phyloP scores from a whole-genome alignment of 1,140 invertebrate genomes.

The Brachionus asplanchnoidis region DNA sequence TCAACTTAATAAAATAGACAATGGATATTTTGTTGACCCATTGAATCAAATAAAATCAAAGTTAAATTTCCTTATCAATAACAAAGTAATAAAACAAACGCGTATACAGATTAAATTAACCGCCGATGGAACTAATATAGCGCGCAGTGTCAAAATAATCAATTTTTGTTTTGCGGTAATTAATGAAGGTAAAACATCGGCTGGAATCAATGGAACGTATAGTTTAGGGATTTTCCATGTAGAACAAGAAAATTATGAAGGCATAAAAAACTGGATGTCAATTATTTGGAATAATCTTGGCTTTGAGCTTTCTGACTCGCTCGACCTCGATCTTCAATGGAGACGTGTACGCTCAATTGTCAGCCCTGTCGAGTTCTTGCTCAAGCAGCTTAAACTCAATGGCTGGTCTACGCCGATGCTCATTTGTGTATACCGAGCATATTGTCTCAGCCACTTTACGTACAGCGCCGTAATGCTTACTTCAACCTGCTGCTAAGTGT shows the following conservation, averaged over 20 bases:
- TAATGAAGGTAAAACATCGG: not conserved
- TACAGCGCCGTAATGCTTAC: too few relatives aligned
- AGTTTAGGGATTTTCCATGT: not conserved
- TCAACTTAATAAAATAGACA: not conserved
- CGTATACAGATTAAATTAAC: not conserved
- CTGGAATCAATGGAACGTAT: not conserved
- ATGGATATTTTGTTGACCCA: not conserved
- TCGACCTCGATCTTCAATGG: too few relatives aligned
- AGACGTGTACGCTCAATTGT: too few relatives aligned
- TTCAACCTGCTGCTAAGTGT: too few relatives aligned
- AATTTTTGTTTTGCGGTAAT: not conserved
- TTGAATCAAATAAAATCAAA: not conserved
- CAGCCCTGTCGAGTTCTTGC: too few relatives aligned
- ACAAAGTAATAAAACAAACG: not conserved
- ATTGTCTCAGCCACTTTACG: too few relatives aligned
- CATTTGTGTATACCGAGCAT: too few relatives aligned
- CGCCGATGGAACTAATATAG: not conserved
- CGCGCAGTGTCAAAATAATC: not conserved
- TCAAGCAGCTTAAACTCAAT: too few relatives aligned
- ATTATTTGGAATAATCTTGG: not conserved
- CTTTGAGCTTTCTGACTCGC: too few relatives aligned
- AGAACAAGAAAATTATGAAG: conserved; percentile 16
- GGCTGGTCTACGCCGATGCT: too few relatives aligned
- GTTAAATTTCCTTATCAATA: not conserved
- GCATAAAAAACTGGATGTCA: not conserved